Conservation (phyloP, 2,888 invertebrate species). For the Epinotia nisella region DNA sequence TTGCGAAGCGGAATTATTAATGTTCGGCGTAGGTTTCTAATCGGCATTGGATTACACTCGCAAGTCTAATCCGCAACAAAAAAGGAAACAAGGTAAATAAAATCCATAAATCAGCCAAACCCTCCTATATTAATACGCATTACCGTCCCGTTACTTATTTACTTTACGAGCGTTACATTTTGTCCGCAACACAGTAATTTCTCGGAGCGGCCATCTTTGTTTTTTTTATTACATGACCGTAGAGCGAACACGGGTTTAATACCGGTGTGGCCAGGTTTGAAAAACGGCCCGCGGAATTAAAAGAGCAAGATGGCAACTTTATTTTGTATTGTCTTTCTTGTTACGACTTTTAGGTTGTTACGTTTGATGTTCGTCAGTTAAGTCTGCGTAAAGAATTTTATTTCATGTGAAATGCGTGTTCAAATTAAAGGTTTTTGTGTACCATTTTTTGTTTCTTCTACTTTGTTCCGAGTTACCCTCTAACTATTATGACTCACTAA, state of each 20-base stretch:
- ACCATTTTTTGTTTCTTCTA: too few relatives aligned
- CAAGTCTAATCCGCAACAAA: background rate
- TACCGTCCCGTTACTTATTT: slow-evolving; percentile 23
- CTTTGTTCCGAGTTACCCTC: too few relatives aligned
- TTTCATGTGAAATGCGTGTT: background rate
- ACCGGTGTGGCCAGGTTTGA: slow-evolving; percentile 8
- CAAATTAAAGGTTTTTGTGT: background rate
- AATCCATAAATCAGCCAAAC: slow-evolving; percentile 18
- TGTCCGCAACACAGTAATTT: slow-evolving; percentile 3
- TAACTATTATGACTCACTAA: too few relatives aligned
- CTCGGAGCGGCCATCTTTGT: slow-evolving; percentile 10
- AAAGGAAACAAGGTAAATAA: background rate
- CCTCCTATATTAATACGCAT: slow-evolving; percentile 19
- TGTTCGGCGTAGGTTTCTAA: background rate
- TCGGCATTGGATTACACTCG: background rate
- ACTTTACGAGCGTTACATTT: slow-evolving; percentile 23
- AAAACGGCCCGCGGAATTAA: background rate
- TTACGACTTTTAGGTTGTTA: slow-evolving; percentile 9
- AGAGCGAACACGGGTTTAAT: background rate
- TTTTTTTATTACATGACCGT: slow-evolving; percentile 10
- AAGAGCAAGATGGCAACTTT: background rate
- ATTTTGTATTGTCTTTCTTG: background rate
- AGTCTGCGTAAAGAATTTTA: background rate
- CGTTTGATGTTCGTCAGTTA: background rate
- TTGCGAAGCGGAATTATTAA: background rate